Evolutionary conservation across 2,888 invertebrate species (phyloP), one percentile per base, ranked within the genome.

Genomic region (Rambutsinella grinnellia): DNA sequence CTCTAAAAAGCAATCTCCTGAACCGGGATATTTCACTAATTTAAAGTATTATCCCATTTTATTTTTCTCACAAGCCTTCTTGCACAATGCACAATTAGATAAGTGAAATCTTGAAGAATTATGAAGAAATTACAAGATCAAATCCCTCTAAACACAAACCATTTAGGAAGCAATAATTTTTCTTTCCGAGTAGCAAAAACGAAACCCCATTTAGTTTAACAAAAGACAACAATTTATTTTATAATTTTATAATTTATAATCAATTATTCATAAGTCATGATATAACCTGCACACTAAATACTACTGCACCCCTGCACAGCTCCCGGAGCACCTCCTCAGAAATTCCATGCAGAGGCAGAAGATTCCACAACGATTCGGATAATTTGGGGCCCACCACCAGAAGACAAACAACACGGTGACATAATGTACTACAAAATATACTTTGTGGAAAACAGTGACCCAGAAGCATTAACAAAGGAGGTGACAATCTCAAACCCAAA

Each of bases 291-390:
- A 77, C 77, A 77, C 71, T 49, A 36, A 36, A 36, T 36, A 36
- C 36, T 56, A 19, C 56, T 76, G 77, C 77, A 77, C 77, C 56
- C 72, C 72, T 86, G 86, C 87, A 85, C 90, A 98, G 98, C 96
- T 90, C 98, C 98, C 86, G 95, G 95, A 88, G 96, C 96, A 86
- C 95, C 98, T 85, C 98, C 98, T 86, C 93, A 93, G 90, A 95
- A 96, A 90, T 95, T 98, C 88, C 92, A 92, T 85, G 96, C 94
- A 83, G 91, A 91, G 88, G 93, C 97, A 85, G 91, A 93, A 87
- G 94, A 94, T 87, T 94, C 97, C 83, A 95, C 94, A 80, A 92
- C 94, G 83, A 93, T 99, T 86, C 90, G 93, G 85, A 93, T 98
- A 85, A 90, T 91, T 85, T 99, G 99, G 99, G 91, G 92, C 85